Base-by-base conservation (phyloP, 1,140 invertebrate genomes). In the Formica exsecta region DNA sequence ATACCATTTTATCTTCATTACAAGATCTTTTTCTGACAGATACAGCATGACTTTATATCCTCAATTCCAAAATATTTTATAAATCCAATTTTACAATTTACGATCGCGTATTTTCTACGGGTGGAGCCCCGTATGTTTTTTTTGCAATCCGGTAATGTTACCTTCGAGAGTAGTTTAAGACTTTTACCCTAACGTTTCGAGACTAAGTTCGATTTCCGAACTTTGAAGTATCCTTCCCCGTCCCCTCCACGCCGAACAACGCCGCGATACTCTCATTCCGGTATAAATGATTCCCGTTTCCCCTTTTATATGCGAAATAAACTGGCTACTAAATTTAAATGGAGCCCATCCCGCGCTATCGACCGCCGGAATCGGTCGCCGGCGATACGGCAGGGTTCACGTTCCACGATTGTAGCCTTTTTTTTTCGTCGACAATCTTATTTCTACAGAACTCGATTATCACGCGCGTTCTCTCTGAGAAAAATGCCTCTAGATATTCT, bases 391-490 rank as follows among this genome's bases (percentile, higher is more conserved):
- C 9, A 32, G 48, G 25, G 9, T 41, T 66, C 59, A 87, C 73
- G 38, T 76, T 62, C 62, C 38, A 22, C 68, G 54, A 80, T 70
- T 59, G 80, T 88, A 76, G 48, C 4, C 36, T 66, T 74, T 83
- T 85, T 85, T 85, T 86, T 89, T 77, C 29, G 32, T 61, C 51
- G 64, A 65, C 76, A 85, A 89, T 89, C 75, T 83, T 73, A 88
- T 89, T 51, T 89, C n/a, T 73, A 29, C 54, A 54, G n/a, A 64
- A 89, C 62, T 88, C 65, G 57, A 89, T 89, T 89, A 88, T 89
- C 59, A 89, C 59, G 29, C 44, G 48, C 48, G 16, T 51, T 51
- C 48, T 51, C 36, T 19, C 16, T 32, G 19, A 61, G 32, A 29
- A 57, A 64, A 38, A 22, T 41, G 54, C 44, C 75, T 68, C 83